phyloP scores from a whole-genome alignment of 1,140 invertebrate species.

The Gonatopus flavifemur region DNA sequence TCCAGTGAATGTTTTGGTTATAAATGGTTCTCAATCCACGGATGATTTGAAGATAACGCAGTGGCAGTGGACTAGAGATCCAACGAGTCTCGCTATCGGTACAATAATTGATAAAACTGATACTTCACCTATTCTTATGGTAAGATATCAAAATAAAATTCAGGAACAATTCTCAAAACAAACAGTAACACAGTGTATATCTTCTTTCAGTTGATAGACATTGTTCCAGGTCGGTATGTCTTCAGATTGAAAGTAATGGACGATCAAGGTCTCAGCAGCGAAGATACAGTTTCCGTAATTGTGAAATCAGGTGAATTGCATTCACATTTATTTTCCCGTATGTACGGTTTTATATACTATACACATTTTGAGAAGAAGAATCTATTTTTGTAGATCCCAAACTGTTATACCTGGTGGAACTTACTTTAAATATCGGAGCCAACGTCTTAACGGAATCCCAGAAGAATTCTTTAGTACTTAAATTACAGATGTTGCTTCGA shows the following conservation, averaged over 20 bases:
- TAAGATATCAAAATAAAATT: slow-evolving; percentile 41
- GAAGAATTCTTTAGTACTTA: slow-evolving; percentile 72
- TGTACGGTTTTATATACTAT: not conserved
- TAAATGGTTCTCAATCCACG: slow-evolving; percentile 83
- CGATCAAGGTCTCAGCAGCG: slow-evolving; percentile 78
- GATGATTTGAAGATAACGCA: slow-evolving; percentile 86
- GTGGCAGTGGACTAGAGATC: slow-evolving; percentile 83
- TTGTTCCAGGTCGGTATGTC: slow-evolving; percentile 84
- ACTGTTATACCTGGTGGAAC: slow-evolving; percentile 75
- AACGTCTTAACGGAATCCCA: slow-evolving; percentile 75
- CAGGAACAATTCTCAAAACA: not conserved
- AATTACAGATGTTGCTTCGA: slow-evolving; percentile 74
- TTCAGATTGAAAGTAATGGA: slow-evolving; percentile 88
- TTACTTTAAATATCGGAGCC: slow-evolving; percentile 74
- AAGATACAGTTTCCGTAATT: slow-evolving; percentile 81
- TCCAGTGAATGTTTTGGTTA: slow-evolving; percentile 72
- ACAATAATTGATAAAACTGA: slow-evolving; percentile 75
- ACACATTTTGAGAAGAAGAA: slow-evolving; percentile 6
- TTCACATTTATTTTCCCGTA: too few relatives aligned
- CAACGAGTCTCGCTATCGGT: slow-evolving; percentile 81
- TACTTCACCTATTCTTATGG: slow-evolving; percentile 74
- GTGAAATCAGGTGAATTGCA: slow-evolving; percentile 73
- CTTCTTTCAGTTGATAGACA: slow-evolving; percentile 70
- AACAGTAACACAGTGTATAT: too few relatives aligned
- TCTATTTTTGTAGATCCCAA: slow-evolving; percentile 63